Base-by-base conservation (phyloP, 2,113 vertebrate genomes). In the Campylorhamphus procurvoides region DNA sequence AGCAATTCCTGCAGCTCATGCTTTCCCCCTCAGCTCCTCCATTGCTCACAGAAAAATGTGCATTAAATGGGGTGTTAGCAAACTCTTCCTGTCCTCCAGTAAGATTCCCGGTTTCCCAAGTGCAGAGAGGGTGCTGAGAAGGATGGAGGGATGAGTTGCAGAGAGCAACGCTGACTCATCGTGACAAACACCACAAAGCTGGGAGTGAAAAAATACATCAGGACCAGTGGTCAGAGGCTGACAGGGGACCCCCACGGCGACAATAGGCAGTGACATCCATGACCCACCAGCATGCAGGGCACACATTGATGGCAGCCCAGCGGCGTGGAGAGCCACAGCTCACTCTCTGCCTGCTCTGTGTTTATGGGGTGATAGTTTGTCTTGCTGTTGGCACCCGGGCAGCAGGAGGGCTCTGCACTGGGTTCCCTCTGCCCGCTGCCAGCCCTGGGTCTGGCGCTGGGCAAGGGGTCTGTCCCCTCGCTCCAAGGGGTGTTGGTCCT, bases 1-100 rank as follows among this genome's bases (percentile, higher is more conserved):
- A 96, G 91, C 93, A 63, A 94, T 94, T 83, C 89, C 75, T 83
- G 78, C 87, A 73, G 52, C 74, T 91, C 75, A 74, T 73, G 71
- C 33, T 88, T 78, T 81, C 0, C n/a, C 90, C 83, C 80, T 78
- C 68, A 89, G 35, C 76, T 87, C 79, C 68, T 88, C 93, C 88
- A 60, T 74, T 18, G 60, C 75, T 84, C 55, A 83, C 2, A 47
- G 78, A 69, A 87, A 94, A 85, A 77, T 52, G 49, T 63, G 90
- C 95, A 93, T 93, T 93, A 93, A 85, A 66, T 69, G 76, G 50
- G 59, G 42, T 10, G 6, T 94, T 62, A 86, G 93, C 75, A 96
- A 94, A 87, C 0, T 14, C 63, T 87, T 89, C 91, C 93, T 95
- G 91, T 89, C 84, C 90, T 89, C 78, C 87, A 90, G 91, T 18